Evolutionary conservation across 2,888 invertebrate genomes (phyloP).

Genomic region (Aricia artaxerxes): DNA sequence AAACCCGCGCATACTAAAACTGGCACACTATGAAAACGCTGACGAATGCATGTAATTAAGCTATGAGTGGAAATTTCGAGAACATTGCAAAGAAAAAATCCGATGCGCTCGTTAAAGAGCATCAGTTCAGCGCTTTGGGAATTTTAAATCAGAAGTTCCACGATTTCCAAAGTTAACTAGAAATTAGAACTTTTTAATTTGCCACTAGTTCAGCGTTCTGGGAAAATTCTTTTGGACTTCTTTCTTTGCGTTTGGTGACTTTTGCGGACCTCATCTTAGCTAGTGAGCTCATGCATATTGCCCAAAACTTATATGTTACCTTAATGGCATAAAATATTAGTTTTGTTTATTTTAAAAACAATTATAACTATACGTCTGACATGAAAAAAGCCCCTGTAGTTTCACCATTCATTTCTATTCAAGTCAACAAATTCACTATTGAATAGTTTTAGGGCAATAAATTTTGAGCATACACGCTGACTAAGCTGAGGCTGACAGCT

Average conservation of each 20-base stretch:
- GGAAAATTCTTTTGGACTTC: neutral
- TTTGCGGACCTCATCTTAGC: neutral
- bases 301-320: neutral
- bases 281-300: neutral
- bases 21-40: neutral
- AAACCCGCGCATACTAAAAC: neutral
- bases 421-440: neutral
- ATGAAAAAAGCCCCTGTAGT: neutral
- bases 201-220: neutral
- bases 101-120: neutral
- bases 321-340: too few species aligned
- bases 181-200: constrained; percentile 19
- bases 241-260: neutral
- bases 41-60: constrained; percentile 4
- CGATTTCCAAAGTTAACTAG: constrained; percentile 7
- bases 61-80: neutral
- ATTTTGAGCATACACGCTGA: neutral
- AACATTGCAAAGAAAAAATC: neutral
- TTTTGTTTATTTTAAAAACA: too few species aligned
- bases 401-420: neutral
- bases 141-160: constrained; percentile 8
- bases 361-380: too few species aligned
- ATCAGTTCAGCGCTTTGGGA: constrained; percentile 17
- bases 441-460: constrained; percentile 13
- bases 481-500: constrained; percentile 5